These are phyloP conservation scores for Diarsia dahlii DNA, from an alignment of 2,888 invertebrate species.

Conservation along the genomic window DNA sequence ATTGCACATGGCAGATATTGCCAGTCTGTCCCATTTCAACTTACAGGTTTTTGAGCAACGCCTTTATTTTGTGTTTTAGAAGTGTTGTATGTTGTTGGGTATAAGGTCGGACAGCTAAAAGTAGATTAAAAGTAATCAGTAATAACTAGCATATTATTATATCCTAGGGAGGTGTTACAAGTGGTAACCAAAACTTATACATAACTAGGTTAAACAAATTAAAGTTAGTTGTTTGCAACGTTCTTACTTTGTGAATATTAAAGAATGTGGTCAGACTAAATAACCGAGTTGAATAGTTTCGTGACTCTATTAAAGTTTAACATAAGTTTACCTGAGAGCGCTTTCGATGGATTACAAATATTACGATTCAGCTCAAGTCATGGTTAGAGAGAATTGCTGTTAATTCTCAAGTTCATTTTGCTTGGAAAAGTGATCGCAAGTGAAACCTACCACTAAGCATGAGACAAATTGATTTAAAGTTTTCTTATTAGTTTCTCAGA, in stretches of 20 bases:
- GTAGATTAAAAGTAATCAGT: too few relatives aligned
- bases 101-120: background rate
- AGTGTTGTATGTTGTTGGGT: too few relatives aligned
- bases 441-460: too few relatives aligned
- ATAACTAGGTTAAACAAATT: slow-evolving; percentile 26
- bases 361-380: background rate
- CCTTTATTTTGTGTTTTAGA: too few relatives aligned
- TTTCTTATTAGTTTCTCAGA: too few relatives aligned
- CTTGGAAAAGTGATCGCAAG: background rate
- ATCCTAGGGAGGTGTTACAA: slow-evolving; percentile 4
- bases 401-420: background rate
- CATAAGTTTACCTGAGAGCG: background rate
- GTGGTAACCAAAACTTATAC: slow-evolving; percentile 14
- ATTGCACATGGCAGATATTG: too few relatives aligned
- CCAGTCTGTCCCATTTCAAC: too few relatives aligned
- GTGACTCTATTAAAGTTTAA: background rate
- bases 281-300: slow-evolving; percentile 3
- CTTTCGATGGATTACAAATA: background rate
- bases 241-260: slow-evolving; percentile 30
- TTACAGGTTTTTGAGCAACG: too few relatives aligned
- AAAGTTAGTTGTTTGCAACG: slow-evolving; percentile 17
- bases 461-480: background rate
- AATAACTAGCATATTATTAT: too few relatives aligned
- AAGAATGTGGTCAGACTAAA: slow-evolving; percentile 28
- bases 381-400: background rate